Evolutionary conservation across 2,113 vertebrate genomes (phyloP), one percentile per base, ranked within the genome.

Genomic region (Sitta europaea): DNA sequence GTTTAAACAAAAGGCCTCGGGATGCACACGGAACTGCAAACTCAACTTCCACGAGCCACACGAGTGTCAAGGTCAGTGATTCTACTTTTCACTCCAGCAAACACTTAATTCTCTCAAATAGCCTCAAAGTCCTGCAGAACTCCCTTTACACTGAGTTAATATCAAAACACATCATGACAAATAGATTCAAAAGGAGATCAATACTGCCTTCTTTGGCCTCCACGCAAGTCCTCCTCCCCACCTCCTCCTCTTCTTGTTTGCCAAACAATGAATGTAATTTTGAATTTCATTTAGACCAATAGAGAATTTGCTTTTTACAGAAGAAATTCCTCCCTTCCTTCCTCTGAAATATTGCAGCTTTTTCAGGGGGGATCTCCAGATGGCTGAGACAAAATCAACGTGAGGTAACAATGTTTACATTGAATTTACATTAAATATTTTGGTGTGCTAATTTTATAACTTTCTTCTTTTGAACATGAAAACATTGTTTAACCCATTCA

Each of bases 401-500:
- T 25, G 8, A 89, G 80, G 47, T 63, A 90, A 48, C 31, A 36
- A 59, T 12, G 31, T 78, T 90, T 81, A 51, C 57, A 59, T 1
- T 51, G n/a, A 71, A 59, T 67, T 74, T 55, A 68, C 25, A 72
- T 67, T 40, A n/a, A 87, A 59, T 63, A 90, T 66, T 85, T 84
- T 71, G 51, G 40, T 43, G 55, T 25, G 28, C 12, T 75, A 10
- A 42, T 75, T 82, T 79, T 51, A 2, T 18, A 54, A 23, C 23
- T 81, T 89, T 59, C 29, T 65, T 79, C 47, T 77, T 85, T 29
- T 45, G 40, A 71, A 82, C 45, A 20, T 14, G 38, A 85, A 90
- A 78, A 76, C 12, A 19, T 31, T 54, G 79, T 66, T 95, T 96
- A 97, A 97, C 95, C 94, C 92, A 95, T 96, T 96, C 92, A 97